Evolutionary conservation across 2,888 invertebrate species (phyloP).

Genomic region (Hylaea fasciaria): DNA sequence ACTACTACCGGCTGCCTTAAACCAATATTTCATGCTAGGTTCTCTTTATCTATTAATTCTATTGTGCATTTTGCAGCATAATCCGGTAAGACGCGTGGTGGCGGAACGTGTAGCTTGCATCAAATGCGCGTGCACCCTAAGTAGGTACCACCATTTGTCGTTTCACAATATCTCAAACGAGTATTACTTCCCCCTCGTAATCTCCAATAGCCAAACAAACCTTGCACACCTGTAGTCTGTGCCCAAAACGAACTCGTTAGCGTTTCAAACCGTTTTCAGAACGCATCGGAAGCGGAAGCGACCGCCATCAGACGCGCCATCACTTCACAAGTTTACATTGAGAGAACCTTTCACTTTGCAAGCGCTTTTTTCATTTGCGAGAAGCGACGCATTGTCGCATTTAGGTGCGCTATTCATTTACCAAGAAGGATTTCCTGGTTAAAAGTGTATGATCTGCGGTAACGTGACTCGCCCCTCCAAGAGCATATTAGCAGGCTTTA

Average conservation of each 20-base stretch:
- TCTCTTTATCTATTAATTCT: too few relatives aligned
- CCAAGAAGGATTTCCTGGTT: constrained; percentile 31
- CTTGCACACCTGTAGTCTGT: constrained; percentile 8
- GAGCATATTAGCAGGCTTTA: too few relatives aligned
- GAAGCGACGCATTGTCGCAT: constrained; percentile 53
- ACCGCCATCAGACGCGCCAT: constrained; percentile 43
- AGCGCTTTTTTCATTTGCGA: constrained; percentile 67
- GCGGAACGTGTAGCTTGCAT: too few relatives aligned
- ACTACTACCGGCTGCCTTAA: too few relatives aligned
- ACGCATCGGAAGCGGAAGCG: constrained; percentile 30
- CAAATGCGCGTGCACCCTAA: too few relatives aligned
- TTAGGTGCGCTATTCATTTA: constrained; percentile 49
- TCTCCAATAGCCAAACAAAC: background rate
- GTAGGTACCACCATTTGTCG: too few relatives aligned
- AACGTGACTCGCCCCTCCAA: too few relatives aligned
- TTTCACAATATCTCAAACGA: too few relatives aligned
- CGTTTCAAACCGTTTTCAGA: constrained; percentile 9
- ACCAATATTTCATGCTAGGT: too few relatives aligned
- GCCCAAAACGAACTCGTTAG: background rate
- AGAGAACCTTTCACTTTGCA: constrained; percentile 66
- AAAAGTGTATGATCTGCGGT: constrained; percentile 19
- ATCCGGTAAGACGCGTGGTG: too few relatives aligned
- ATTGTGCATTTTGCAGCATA: too few relatives aligned
- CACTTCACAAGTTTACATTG: constrained; percentile 53
- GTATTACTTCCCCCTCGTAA: background rate